A percentile compares a stretch with the other conserved stretches of the same genome.
Evolutionary conservation across 2,888 invertebrate genomes (phyloP).

Genomic region (Rhodophaea formosa): DNA sequence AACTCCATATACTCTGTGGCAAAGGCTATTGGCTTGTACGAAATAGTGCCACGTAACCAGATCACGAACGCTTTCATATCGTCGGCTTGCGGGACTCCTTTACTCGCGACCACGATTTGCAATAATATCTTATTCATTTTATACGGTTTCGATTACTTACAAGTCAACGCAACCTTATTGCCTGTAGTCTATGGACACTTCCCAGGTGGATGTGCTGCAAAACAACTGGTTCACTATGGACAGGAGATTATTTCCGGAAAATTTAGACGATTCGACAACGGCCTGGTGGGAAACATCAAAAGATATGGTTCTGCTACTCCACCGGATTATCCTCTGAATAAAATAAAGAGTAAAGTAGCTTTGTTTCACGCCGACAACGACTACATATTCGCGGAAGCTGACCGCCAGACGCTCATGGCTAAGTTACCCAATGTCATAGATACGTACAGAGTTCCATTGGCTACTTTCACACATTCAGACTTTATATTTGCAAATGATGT

Average conservation of each 20-base stretch:
- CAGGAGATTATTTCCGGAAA: background rate
- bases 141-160: conserved; percentile 1
- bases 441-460: background rate
- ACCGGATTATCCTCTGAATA: conserved; percentile 11
- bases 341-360: background rate
- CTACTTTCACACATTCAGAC: conserved; percentile 1
- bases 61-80: background rate
- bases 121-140: background rate
- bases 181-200: conserved; percentile 1
- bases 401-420: background rate
- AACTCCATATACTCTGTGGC: background rate
- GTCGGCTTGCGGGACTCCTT: background rate
- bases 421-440: conserved; percentile 6
- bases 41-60: conserved; percentile 2
- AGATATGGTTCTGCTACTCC: background rate
- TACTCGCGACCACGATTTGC: background rate
- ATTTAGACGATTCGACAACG: conserved; percentile 2
- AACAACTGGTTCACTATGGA: conserved; percentile 1
- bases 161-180: background rate
- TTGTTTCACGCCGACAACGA: background rate
- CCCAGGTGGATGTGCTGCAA: conserved; percentile 1
- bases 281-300: background rate
- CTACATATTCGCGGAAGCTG: background rate
- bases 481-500: conserved; percentile 6
- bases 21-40: conserved; percentile 4